phyloP scores from a whole-genome alignment of 2,888 invertebrate genomes.

The Papilio demoleus region DNA sequence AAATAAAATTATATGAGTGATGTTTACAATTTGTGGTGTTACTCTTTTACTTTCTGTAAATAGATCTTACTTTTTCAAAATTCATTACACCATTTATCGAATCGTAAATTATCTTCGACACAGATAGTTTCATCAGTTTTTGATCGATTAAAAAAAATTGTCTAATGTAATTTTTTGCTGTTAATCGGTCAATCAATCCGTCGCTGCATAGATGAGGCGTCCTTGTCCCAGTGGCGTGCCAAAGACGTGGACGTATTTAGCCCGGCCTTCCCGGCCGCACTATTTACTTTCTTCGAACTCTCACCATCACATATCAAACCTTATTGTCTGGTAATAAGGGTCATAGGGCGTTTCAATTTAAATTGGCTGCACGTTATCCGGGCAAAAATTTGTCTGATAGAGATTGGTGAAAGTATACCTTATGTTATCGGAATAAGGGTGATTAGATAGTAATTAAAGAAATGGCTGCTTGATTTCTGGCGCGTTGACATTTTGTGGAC shows the following conservation, averaged over 20 bases:
- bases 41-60: constrained; percentile 8
- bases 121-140: background rate
- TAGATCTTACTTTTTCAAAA: constrained; percentile 4
- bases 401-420: constrained; percentile 53
- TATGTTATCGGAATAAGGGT: constrained; percentile 54
- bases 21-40: constrained; percentile 10
- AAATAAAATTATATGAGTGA: constrained; percentile 2
- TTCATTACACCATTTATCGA: constrained; percentile 1
- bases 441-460: constrained; percentile 45
- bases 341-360: constrained; percentile 48
- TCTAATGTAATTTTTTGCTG: constrained; percentile 51
- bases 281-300: constrained; percentile 62
- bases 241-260: constrained; percentile 75
- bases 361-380: constrained; percentile 54
- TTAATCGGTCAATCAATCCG: constrained; percentile 80
- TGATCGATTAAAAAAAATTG: background rate
- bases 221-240: constrained; percentile 81
- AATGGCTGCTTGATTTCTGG: constrained; percentile 61
- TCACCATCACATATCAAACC: constrained; percentile 63
- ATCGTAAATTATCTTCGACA: background rate
- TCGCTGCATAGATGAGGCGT: constrained; percentile 73
- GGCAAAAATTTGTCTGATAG: constrained; percentile 56
- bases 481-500: constrained; percentile 71
- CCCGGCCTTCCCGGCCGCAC: constrained; percentile 67
- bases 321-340: constrained; percentile 48